Conservation (phyloP, 2,888 invertebrate species). For the Hypomecis punctinalis region DNA sequence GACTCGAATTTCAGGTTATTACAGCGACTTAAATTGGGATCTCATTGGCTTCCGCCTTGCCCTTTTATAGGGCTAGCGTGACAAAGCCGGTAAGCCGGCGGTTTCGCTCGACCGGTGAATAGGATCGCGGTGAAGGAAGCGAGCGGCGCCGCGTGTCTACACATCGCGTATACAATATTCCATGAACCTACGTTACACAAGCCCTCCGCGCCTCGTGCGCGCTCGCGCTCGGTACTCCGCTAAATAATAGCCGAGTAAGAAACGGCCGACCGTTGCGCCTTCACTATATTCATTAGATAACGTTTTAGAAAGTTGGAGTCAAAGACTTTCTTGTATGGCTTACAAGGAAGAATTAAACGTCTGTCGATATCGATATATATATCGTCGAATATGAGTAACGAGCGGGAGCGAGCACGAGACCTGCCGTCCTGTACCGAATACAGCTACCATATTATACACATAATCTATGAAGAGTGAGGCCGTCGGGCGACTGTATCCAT, state of each 20-base stretch:
- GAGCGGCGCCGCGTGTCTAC: conserved; percentile 8
- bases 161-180: conserved; percentile 30
- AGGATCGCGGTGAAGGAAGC: background rate
- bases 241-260: no score
- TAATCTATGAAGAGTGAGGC: background rate
- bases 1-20: no score
- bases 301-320: background rate
- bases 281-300: no score
- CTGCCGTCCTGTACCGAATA: background rate
- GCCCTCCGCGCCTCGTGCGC: conserved; percentile 4
- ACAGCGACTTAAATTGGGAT: no score
- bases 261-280: no score
- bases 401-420: background rate
- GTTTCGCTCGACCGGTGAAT: background rate
- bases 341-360: conserved; percentile 14
- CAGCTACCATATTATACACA: background rate
- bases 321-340: conserved; percentile 12
- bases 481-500: background rate
- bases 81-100: background rate
- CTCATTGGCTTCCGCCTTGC: no score
- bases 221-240: conserved; percentile 3
- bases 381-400: background rate
- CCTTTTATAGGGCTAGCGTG: no score
- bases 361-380: background rate
- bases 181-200: conserved; percentile 3